Conservation (phyloP, 1,140 invertebrate genomes). For the Pogonomyrmex californicus region DNA sequence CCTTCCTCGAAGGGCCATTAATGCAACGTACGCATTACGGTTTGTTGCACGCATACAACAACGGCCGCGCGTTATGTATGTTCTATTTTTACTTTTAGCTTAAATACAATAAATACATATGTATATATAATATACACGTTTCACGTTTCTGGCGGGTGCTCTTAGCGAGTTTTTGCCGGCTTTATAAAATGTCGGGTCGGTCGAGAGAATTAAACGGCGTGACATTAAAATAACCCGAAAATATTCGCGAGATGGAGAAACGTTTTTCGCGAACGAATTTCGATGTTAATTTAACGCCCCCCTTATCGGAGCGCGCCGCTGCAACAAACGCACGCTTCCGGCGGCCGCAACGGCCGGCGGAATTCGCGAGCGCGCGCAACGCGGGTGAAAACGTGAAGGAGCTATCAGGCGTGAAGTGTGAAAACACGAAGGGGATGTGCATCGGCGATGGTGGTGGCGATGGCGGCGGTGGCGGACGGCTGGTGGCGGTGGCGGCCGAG, state of each 20-base stretch:
- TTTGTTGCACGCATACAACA: neutral
- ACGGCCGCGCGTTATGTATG: neutral
- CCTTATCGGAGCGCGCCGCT: neutral
- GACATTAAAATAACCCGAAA: neutral
- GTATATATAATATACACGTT: neutral
- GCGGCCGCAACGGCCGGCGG: slow-evolving; percentile 3
- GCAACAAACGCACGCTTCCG: neutral
- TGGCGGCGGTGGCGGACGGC: slow-evolving; percentile 20
- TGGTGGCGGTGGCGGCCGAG: slow-evolving; percentile 47
- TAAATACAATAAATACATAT: neutral
- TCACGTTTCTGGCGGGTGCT: neutral
- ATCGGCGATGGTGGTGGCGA: slow-evolving; percentile 48
- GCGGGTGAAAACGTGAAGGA: slow-evolving; percentile 51
- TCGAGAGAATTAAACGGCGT: neutral
- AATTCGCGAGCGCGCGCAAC: slow-evolving; percentile 32
- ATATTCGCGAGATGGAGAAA: neutral
- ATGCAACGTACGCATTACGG: slow-evolving; percentile 8
- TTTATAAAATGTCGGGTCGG: neutral
- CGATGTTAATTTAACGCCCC: slow-evolving; percentile 32
- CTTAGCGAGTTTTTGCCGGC: neutral
- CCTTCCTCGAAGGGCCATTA: slow-evolving; percentile 35
- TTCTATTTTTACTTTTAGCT: neutral
- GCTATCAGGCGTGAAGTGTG: slow-evolving; percentile 66
- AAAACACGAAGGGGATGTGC: slow-evolving; percentile 68
- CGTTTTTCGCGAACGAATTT: neutral